These are phyloP conservation scores for Heliocidaris tuberculata DNA, from an alignment of 35 echinoderm and acorn worm species.

Conservation along the genomic window DNA sequence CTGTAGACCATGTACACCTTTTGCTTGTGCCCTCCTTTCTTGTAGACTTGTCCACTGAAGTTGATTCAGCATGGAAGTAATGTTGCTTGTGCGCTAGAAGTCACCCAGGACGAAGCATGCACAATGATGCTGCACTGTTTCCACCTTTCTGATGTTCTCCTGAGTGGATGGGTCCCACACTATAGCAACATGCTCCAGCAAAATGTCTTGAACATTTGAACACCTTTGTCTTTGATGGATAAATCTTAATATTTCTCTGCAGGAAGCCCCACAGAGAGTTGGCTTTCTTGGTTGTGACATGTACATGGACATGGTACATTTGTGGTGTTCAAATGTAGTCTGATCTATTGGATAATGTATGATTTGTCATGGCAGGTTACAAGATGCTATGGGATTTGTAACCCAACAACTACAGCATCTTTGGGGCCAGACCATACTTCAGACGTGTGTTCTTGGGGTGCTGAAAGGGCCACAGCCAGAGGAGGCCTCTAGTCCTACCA, in stretches of 20 bases:
- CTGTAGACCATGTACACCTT: too few species aligned
- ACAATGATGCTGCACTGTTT: too few species aligned
- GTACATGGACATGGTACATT: background rate
- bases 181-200: background rate
- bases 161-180: constrained; percentile 7
- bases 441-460: constrained; percentile 62
- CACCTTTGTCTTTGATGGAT: background rate
- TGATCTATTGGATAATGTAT: too few species aligned
- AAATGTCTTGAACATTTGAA: background rate
- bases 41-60: too few species aligned
- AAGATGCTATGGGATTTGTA: constrained; percentile 86
- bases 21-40: too few species aligned
- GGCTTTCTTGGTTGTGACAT: background rate
- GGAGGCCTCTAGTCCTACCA: constrained; percentile 47
- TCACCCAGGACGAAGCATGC: too few species aligned
- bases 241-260: background rate
- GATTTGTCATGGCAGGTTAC: constrained; percentile 55
- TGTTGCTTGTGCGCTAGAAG: too few species aligned
- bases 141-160: too few species aligned
- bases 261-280: background rate
- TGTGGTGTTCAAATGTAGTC: background rate
- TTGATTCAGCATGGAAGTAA: too few species aligned
- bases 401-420: constrained; percentile 71
- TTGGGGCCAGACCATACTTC: constrained; percentile 76
- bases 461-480: constrained; percentile 71